Evolutionary conservation across 2,113 vertebrate species (phyloP).

Genomic region (Dipodomys spectabilis): DNA sequence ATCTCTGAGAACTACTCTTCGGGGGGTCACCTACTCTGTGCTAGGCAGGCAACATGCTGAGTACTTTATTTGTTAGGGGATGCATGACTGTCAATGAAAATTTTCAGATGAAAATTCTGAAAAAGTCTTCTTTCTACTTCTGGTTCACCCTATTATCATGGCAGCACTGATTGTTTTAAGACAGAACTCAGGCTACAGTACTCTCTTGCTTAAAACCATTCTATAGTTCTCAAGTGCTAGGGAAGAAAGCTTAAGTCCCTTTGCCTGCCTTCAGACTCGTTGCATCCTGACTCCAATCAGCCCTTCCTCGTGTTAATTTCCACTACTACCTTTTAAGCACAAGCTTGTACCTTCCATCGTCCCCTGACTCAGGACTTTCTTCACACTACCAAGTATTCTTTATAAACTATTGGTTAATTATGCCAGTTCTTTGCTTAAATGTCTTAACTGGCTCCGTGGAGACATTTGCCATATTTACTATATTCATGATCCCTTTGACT

Average conservation of each 20-base stretch:
- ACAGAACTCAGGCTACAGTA: neutral
- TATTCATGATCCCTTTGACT: neutral
- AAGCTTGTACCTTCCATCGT: neutral
- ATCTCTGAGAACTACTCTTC: neutral
- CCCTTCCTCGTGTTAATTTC: neutral
- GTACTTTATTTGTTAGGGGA: slow-evolving; percentile 2
- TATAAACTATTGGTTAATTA: neutral
- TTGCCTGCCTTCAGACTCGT: neutral
- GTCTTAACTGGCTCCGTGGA: neutral
- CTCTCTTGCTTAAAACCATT: neutral
- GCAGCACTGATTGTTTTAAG: neutral
- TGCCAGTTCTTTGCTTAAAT: neutral
- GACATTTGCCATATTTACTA: neutral
- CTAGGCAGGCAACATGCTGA: neutral
- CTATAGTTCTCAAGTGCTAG: neutral
- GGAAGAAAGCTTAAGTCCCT: neutral
- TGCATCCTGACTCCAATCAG: neutral
- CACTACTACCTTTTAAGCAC: neutral
- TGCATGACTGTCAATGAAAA: neutral
- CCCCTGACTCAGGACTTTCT: neutral
- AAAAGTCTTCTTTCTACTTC: neutral
- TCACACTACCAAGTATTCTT: neutral
- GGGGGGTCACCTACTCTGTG: neutral
- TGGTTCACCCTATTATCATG: neutral
- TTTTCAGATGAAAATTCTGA: neutral